Base-by-base conservation (phyloP, 2,113 vertebrate species). In the Canis aureus region DNA sequence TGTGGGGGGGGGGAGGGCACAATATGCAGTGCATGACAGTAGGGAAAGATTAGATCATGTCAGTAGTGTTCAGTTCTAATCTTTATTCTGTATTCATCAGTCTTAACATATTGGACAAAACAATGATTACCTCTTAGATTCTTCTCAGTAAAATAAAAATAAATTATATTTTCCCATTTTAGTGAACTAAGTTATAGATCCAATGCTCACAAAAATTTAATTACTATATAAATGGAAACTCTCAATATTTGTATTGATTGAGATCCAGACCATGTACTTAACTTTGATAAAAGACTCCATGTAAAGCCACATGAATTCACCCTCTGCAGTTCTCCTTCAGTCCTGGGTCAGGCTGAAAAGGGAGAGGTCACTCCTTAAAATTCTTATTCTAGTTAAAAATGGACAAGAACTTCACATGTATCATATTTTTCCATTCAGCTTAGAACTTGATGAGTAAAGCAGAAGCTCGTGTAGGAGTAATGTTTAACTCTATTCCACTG, bases 401-500 rank as follows among this genome's bases (percentile, higher is more conserved):
- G 15, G 20, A 59, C 53, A 79, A 60, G 27, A 38, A 38, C 51
- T 38, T 93, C 27, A 67, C 9, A 35, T 55, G 16, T 73, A 23
- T 10, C 8, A 57, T 59, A 35, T 51, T 91, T 64, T 73, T n/a
- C 25, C 7, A 73, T 89, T 69, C 13, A 94, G 35, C 8, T 74
- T 74, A 94, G 13, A 96, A 90, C 73, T 83, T 79, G 51, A 78
- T 79, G 73, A 95, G n/a, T 57, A 88, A 87, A 94, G 67, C 38
- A 96, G 51, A 89, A 95, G 23, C 5, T 6, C 15, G 6, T 74
- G 29, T 89, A n/a, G 51, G 53, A 81, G n/a, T 59, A 59, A 25
- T 87, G 22, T 94, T 97, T 89, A 94, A 94, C 57, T 94, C 84
- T 83, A 62, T 92, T 95, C 67, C 89, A 73, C 57, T 82, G 23